Evolutionary conservation across 2,888 invertebrate genomes (phyloP).

Genomic region (Spicauda simplicius): DNA sequence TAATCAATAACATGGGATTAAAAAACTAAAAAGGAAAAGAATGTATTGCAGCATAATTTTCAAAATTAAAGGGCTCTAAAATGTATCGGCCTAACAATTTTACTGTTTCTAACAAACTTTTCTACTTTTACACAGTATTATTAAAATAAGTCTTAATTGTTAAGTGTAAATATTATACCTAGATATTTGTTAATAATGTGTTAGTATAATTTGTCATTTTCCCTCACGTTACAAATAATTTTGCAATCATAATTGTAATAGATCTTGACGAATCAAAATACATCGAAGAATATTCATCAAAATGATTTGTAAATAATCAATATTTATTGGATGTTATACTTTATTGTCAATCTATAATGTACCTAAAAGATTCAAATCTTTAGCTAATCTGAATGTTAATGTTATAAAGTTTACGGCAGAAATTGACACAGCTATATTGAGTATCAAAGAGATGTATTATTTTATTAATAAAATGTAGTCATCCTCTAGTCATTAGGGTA

Average conservation of each 20-base stretch:
- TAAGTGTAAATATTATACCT: constrained; percentile 41
- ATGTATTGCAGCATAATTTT: not conserved
- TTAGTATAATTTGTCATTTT: not conserved
- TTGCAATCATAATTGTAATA: not conserved
- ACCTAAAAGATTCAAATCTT: not conserved
- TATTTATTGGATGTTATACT: constrained; percentile 1
- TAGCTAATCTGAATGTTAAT: constrained; percentile 14
- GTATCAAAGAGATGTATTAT: constrained; percentile 9
- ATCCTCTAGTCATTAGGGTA: constrained; percentile 74
- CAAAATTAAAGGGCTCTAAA: too few species aligned
- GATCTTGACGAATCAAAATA: not conserved
- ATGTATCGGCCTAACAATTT: constrained; percentile 8
- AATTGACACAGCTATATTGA: constrained; percentile 17
- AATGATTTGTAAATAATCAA: not conserved
- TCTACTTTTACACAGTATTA: constrained; percentile 75
- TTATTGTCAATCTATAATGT: not conserved
- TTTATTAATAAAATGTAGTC: constrained; percentile 48
- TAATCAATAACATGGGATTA: not conserved
- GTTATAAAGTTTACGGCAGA: constrained; percentile 4
- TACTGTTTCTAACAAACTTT: constrained; percentile 45
- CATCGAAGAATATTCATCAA: not conserved
- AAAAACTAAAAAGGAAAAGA: too few species aligned
- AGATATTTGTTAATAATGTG: not conserved
- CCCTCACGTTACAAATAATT: not conserved
- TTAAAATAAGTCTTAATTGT: constrained; percentile 50